phyloP scores from a whole-genome alignment of 2,888 invertebrate genomes.

The Pemphredon lugubris region DNA sequence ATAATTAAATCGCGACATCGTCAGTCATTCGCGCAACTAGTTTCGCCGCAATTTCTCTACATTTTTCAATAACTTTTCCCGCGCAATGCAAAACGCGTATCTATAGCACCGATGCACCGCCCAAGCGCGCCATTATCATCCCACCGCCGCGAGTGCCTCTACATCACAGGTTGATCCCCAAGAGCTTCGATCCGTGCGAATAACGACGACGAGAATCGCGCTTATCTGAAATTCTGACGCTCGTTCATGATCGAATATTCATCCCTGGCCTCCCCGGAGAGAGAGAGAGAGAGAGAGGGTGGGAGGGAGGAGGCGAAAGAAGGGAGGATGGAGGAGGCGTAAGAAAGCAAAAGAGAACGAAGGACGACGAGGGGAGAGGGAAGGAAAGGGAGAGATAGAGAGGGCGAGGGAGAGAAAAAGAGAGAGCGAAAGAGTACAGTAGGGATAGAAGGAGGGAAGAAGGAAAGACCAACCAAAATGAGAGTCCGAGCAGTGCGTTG shows the following conservation, averaged over 20 bases:
- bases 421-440: constrained; percentile 3
- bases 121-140: constrained; percentile 44
- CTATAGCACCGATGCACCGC: constrained; percentile 7
- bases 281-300: neutral
- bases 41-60: too few relatives aligned
- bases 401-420: too few relatives aligned
- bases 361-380: neutral
- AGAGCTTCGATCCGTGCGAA: constrained; percentile 51
- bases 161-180: constrained; percentile 49
- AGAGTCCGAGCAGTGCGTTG: constrained; percentile 61
- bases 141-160: constrained; percentile 28
- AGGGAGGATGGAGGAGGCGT: constrained; percentile 9
- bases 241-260: constrained; percentile 66
- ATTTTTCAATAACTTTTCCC: constrained; percentile 1
- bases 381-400: constrained; percentile 42
- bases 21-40: too few relatives aligned
- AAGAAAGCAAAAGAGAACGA: constrained; percentile 3
- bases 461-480: constrained; percentile 52
- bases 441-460: constrained; percentile 37
- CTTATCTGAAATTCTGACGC: constrained; percentile 59
- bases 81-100: neutral
- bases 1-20: too few relatives aligned
- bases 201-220: constrained; percentile 51
- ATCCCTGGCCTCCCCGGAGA: constrained; percentile 45
- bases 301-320: constrained; percentile 5